These are phyloP conservation scores for Terebella lapidaria DNA, from an alignment of 2,888 invertebrate genomes.

Conservation along the genomic window DNA sequence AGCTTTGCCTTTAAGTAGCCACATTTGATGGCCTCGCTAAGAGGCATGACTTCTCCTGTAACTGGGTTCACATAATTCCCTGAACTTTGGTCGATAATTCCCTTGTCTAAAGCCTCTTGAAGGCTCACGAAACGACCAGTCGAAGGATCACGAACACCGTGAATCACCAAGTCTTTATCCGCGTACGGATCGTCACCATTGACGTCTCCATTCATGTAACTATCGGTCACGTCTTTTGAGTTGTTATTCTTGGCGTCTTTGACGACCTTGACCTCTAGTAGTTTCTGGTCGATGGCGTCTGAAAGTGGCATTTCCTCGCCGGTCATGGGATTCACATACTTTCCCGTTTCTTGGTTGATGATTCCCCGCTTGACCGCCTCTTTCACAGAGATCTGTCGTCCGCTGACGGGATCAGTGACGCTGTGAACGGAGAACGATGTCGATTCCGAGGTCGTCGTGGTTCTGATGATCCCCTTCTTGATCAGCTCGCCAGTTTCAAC, in stretches of 20 bases:
- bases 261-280: constrained; percentile 19
- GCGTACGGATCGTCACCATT: neutral
- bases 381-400: constrained; percentile 12
- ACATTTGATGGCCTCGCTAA: constrained; percentile 15
- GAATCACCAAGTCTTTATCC: constrained; percentile 19
- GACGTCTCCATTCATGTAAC: neutral
- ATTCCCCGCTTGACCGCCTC: constrained; percentile 23
- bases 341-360: constrained; percentile 18
- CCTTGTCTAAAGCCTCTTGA: constrained; percentile 69
- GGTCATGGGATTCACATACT: constrained; percentile 23
- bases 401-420: constrained; percentile 22
- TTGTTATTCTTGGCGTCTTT: neutral
- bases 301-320: constrained; percentile 22
- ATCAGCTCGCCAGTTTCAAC: constrained; percentile 26
- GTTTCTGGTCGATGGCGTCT: constrained; percentile 24
- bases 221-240: neutral
- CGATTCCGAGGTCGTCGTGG: constrained; percentile 22
- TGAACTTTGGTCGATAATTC: constrained; percentile 70
- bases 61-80: constrained; percentile 59
- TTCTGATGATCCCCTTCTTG: constrained; percentile 23
- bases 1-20: constrained; percentile 13
- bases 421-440: constrained; percentile 23
- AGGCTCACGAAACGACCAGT: constrained; percentile 60
- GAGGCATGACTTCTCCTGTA: constrained; percentile 12
- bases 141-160: constrained; percentile 40